These are phyloP conservation scores for Erythrocercus mccallii DNA, from an alignment of 2,113 vertebrate genomes.

Conservation along the genomic window DNA sequence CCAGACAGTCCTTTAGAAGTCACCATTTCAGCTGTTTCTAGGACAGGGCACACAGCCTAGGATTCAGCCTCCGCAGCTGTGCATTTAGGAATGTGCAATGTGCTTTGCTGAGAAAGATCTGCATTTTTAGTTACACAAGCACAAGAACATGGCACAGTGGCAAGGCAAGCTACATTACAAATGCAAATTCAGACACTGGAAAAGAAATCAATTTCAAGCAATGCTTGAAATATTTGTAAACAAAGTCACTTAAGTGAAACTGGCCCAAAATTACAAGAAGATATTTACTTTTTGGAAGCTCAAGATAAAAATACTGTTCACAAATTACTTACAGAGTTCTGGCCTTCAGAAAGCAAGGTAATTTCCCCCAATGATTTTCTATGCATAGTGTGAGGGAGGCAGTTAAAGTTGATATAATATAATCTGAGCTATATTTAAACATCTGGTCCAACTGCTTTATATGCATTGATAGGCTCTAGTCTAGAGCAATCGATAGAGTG, in stretches of 20 bases:
- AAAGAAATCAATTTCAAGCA: background rate
- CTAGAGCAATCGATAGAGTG: background rate
- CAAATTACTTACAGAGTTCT: background rate
- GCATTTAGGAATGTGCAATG: background rate
- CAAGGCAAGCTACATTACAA: background rate
- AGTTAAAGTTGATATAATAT: background rate
- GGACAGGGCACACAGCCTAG: background rate
- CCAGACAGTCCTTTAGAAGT: background rate
- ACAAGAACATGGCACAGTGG: background rate
- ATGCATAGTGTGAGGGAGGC: background rate
- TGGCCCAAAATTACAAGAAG: background rate
- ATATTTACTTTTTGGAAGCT: background rate
- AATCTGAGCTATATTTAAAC: background rate
- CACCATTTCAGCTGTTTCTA: background rate
- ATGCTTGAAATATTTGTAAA: background rate
- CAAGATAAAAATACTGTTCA: background rate
- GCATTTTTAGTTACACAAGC: conserved; percentile 10
- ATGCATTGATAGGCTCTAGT: background rate
- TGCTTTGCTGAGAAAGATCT: conserved; percentile 8
- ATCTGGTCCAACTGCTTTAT: background rate
- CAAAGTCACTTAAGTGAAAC: background rate
- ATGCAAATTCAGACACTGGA: background rate
- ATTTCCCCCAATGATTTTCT: background rate
- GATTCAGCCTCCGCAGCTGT: background rate
- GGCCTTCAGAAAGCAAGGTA: background rate